These are phyloP conservation scores for Oikopleura dioica DNA, from an alignment of 23 tunicate genomes.

Conservation along the genomic window DNA sequence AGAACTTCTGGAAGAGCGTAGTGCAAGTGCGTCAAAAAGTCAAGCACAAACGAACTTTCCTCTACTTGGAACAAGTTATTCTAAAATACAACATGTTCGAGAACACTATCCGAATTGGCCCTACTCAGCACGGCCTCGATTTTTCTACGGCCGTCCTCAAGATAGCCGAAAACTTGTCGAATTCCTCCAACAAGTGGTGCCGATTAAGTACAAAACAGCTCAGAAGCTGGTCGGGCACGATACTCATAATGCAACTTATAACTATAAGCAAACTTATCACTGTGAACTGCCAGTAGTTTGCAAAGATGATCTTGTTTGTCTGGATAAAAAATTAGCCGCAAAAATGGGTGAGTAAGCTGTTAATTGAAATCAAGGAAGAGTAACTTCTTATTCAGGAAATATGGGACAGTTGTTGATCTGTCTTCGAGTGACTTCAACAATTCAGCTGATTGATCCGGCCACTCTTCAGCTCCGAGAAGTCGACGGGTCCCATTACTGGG, in stretches of 20 bases:
- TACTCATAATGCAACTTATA: conserved; percentile 42
- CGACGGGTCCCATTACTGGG: conserved; percentile 44
- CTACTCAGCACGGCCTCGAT: neutral
- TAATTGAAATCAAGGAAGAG: neutral
- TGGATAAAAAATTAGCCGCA: conserved; percentile 40
- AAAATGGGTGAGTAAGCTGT: neutral
- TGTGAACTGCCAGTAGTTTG: conserved; percentile 84
- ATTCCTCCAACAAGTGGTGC: neutral
- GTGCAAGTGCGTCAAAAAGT: conserved; percentile 81
- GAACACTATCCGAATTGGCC: conserved; percentile 22
- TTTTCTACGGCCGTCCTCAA: neutral
- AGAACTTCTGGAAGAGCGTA: conserved; percentile 77
- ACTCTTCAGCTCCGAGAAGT: conserved; percentile 67
- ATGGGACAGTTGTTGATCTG: conserved; percentile 58
- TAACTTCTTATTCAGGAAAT: conserved; percentile 21
- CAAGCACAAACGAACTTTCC: conserved; percentile 49
- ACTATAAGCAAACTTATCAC: conserved; percentile 56
- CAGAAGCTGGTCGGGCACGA: conserved; percentile 78
- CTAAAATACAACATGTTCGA: conserved; percentile 59
- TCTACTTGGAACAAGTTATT: conserved; percentile 67
- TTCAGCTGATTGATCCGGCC: conserved; percentile 66
- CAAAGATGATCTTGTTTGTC: conserved; percentile 74
- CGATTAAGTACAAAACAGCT: conserved; percentile 37
- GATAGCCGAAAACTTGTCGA: neutral
- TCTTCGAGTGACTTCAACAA: conserved; percentile 51